Evolutionary conservation across 2,888 invertebrate species (phyloP).

Genomic region (Temnothorax rugatulus): DNA sequence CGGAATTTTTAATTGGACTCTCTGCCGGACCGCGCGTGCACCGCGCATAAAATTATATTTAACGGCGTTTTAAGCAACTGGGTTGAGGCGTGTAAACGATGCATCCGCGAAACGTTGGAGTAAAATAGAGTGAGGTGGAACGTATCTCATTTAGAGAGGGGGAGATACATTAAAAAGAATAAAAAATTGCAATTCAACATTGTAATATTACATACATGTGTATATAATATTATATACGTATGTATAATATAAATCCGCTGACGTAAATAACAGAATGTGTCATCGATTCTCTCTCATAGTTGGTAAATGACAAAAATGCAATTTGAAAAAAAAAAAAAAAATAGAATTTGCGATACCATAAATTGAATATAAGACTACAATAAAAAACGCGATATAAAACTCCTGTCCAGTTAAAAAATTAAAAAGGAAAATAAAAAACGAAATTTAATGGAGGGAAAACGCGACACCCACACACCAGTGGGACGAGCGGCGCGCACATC

Average conservation of each 20-base stretch:
- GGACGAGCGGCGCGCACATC: constrained; percentile 19
- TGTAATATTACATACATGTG: neutral
- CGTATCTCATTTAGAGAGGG: neutral
- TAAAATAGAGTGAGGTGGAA: neutral
- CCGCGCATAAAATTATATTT: constrained; percentile 38
- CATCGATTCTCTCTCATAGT: constrained; percentile 4
- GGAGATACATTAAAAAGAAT: neutral
- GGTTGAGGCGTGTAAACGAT: constrained; percentile 18
- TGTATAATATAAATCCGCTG: neutral
- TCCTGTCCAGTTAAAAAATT: constrained; percentile 21
- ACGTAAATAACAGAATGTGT: neutral
- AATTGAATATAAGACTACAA: constrained; percentile 30
- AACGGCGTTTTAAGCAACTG: constrained; percentile 24
- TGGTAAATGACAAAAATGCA: neutral
- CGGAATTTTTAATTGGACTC: constrained; percentile 23
- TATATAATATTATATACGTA: too few relatives aligned
- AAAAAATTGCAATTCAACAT: neutral
- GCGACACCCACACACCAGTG: neutral
- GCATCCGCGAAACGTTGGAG: neutral
- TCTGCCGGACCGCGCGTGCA: neutral
- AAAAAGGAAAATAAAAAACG: neutral
- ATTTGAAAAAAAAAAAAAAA: constrained; percentile 5
- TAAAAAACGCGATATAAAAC: constrained; percentile 20
- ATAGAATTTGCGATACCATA: constrained; percentile 17
- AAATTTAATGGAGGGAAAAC: constrained; percentile 40